Conservation (phyloP, 2,797 vertebrate genomes). For the Lemur catta region DNA sequence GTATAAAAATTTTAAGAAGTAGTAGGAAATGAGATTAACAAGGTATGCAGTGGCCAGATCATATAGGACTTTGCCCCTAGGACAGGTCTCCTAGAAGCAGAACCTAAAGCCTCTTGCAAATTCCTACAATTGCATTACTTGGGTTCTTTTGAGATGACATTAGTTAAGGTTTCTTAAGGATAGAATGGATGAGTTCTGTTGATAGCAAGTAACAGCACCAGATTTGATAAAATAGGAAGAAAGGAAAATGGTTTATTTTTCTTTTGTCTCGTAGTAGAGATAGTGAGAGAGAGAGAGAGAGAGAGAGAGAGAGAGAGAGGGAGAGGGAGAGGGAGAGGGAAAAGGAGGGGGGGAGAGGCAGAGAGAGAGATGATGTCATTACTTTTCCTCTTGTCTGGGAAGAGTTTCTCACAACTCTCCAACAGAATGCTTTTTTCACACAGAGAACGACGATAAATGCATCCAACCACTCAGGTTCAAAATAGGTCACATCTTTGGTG, state of each 20-base stretch:
- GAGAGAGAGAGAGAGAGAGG: neutral
- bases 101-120: neutral
- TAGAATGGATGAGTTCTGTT: neutral
- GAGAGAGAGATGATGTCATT: neutral
- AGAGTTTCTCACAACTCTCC: constrained; percentile 36
- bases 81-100: neutral
- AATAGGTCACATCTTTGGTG: constrained; percentile 12
- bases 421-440: constrained; percentile 11
- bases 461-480: constrained; percentile 14
- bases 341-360: neutral
- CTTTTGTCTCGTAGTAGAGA: neutral
- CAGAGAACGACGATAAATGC: neutral
- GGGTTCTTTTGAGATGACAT: neutral
- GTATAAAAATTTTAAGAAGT: neutral
- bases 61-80: neutral
- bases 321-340: too few relatives aligned
- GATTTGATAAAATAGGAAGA: neutral
- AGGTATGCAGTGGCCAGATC: neutral
- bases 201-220: neutral
- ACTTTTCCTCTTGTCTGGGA: neutral
- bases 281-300: neutral
- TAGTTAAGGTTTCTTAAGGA: neutral
- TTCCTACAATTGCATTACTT: neutral
- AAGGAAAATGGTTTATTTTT: neutral
- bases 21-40: neutral